Conservation (phyloP, 1,140 invertebrate genomes). For the Prorops nasuta region DNA sequence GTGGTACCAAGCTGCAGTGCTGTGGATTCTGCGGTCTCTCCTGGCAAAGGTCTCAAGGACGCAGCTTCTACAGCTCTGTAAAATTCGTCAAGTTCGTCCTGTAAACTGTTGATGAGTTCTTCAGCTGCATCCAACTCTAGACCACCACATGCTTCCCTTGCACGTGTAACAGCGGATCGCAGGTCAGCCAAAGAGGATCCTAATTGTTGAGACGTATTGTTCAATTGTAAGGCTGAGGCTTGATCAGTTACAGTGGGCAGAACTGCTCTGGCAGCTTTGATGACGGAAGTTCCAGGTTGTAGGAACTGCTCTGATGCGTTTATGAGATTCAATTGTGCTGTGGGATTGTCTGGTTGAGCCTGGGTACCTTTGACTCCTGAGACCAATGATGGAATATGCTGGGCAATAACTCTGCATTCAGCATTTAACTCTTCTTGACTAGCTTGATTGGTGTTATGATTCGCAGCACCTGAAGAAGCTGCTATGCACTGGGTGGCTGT, state of each 20-base stretch:
- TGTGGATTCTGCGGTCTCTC: constrained; percentile 79
- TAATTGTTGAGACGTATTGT: constrained; percentile 73
- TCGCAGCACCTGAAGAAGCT: constrained; percentile 74
- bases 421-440: constrained; percentile 74
- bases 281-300: constrained; percentile 69
- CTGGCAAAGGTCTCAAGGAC: constrained; percentile 78
- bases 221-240: constrained; percentile 67
- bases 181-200: constrained; percentile 76
- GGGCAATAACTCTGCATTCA: constrained; percentile 74
- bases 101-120: constrained; percentile 76
- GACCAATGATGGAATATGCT: constrained; percentile 79
- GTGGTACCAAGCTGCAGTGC: constrained; percentile 69
- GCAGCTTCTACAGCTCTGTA: constrained; percentile 70
- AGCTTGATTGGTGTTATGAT: constrained; percentile 68
- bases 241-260: constrained; percentile 85
- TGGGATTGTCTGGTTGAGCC: constrained; percentile 70
- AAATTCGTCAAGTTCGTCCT: constrained; percentile 80
- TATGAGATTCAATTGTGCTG: constrained; percentile 79
- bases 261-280: constrained; percentile 76
- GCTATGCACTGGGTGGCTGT: constrained; percentile 89
- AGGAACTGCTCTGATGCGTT: constrained; percentile 85
- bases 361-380: constrained; percentile 77
- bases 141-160: constrained; percentile 85
- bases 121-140: constrained; percentile 81
- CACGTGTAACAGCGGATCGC: constrained; percentile 76